These are phyloP conservation scores for Erpobdella octoculata DNA, from an alignment of 2,888 invertebrate genomes.

Conservation along the genomic window DNA sequence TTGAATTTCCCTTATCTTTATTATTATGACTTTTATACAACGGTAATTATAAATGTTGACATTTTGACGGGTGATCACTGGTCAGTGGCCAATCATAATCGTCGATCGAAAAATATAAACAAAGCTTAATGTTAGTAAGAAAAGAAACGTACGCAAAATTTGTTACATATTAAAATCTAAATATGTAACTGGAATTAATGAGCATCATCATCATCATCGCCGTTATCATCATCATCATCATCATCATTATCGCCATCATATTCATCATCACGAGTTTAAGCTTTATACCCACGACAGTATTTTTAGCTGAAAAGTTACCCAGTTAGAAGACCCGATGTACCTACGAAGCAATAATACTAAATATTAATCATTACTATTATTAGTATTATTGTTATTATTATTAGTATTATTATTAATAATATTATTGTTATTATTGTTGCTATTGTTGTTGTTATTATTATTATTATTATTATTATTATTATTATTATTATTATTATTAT, in stretches of 20 bases:
- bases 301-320: too few relatives aligned
- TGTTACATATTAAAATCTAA: background rate
- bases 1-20: too few relatives aligned
- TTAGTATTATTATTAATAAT: background rate
- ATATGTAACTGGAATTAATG: background rate
- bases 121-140: too few relatives aligned
- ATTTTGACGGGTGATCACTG: too few relatives aligned
- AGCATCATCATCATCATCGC: background rate
- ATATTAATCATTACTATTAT: background rate
- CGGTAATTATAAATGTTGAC: too few relatives aligned
- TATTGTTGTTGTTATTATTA: background rate
- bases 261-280: background rate
- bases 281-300: too few relatives aligned
- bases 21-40: too few relatives aligned
- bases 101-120: too few relatives aligned
- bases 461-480: conserved; percentile 6
- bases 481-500: conserved; percentile 2
- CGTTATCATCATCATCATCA: background rate
- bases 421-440: background rate
- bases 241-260: background rate
- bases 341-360: background rate
- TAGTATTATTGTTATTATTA: background rate
- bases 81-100: too few relatives aligned
- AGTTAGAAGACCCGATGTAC: too few relatives aligned
- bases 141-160: too few relatives aligned